Conservation (phyloP, 2,797 vertebrate species). For the Helarctos malayanus region DNA sequence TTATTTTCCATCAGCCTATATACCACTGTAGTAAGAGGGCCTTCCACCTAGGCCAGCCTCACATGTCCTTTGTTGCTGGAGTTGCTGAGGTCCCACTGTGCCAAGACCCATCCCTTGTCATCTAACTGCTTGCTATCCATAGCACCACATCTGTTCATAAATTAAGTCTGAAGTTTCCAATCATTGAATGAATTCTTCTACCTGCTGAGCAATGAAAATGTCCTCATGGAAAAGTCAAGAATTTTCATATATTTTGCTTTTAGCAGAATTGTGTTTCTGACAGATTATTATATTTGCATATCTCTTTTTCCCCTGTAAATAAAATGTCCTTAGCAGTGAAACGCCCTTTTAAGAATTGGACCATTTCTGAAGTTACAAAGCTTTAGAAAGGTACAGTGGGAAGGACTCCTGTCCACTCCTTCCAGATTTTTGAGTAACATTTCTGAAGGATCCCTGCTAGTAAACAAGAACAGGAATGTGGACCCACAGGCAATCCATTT, state of each 20-base stretch:
- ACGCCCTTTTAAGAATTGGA: not conserved
- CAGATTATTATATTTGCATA: not conserved
- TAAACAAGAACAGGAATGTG: not conserved
- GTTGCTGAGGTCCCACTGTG: not conserved
- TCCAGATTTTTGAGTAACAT: not conserved
- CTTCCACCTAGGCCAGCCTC: not conserved
- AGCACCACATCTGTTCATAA: not conserved
- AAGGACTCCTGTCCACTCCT: not conserved
- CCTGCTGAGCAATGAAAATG: not conserved
- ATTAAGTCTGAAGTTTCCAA: not conserved
- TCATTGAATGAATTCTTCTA: not conserved
- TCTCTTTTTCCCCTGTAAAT: not conserved
- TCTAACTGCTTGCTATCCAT: not conserved
- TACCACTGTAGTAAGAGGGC: too few relatives aligned
- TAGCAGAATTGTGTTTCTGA: not conserved
- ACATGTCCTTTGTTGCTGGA: too few relatives aligned
- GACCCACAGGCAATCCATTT: not conserved
- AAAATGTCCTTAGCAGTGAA: not conserved
- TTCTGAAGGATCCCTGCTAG: not conserved
- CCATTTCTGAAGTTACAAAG: not conserved
- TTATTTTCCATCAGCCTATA: not conserved
- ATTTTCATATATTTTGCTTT: slow-evolving; percentile 35
- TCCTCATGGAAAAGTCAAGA: not conserved
- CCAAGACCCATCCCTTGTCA: not conserved
- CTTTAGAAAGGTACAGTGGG: not conserved